phyloP scores from a whole-genome alignment of 2,113 vertebrate genomes.

The Hystrix brachyura region DNA sequence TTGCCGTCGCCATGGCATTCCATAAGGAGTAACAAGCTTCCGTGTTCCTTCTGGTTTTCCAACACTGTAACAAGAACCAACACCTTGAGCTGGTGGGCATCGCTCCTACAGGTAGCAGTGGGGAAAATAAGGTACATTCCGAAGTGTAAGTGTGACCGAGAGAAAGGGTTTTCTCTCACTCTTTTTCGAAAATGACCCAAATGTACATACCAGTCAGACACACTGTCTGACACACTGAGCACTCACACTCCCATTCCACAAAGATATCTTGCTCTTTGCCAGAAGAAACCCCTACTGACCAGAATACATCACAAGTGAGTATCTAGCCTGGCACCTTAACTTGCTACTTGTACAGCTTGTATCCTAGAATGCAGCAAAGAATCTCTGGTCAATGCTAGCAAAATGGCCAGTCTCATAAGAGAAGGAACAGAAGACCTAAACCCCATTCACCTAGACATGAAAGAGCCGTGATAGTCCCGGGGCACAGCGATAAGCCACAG shows the following conservation, averaged over 20 bases:
- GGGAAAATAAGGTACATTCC: background rate
- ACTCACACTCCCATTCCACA: background rate
- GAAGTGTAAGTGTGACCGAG: background rate
- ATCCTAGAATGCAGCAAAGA: conserved; percentile 35
- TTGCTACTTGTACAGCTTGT: conserved; percentile 73
- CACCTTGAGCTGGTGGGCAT: background rate
- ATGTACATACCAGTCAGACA: conserved; percentile 58
- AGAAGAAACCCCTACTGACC: conserved; percentile 64
- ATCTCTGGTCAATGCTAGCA: conserved; percentile 42
- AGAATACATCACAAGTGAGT: conserved; percentile 74
- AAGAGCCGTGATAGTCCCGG: background rate
- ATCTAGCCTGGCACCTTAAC: conserved; percentile 75
- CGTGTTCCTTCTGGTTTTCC: conserved; percentile 62
- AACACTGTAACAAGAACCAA: conserved; percentile 9
- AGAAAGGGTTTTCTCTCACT: conserved; percentile 43
- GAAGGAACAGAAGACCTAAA: background rate
- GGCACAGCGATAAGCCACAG: background rate
- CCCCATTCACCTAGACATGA: background rate
- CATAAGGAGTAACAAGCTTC: conserved; percentile 66
- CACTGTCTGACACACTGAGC: background rate
- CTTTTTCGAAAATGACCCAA: conserved; percentile 30
- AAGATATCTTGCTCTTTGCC: background rate
- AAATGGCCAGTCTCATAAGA: conserved; percentile 43
- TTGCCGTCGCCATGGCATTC: conserved; percentile 70
- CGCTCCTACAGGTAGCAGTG: background rate